phyloP scores from a whole-genome alignment of 1,140 invertebrate species.

The Ostrea denselamellosa region DNA sequence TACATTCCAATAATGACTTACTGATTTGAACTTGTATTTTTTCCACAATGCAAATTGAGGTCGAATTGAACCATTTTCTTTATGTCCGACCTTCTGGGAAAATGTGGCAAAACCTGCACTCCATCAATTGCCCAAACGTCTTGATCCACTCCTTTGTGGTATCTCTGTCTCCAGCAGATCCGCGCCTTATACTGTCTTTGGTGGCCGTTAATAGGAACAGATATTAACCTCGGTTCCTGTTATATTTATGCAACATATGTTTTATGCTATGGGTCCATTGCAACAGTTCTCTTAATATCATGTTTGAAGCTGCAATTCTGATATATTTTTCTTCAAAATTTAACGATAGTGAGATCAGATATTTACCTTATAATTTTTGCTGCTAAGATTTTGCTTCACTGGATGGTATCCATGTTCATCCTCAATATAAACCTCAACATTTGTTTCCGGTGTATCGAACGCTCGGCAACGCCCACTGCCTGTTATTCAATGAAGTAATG shows the following conservation, averaged over 20 bases:
- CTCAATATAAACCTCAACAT: constrained; percentile 73
- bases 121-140: constrained; percentile 77
- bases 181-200: constrained; percentile 61
- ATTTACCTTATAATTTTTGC: constrained; percentile 55
- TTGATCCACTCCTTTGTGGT: constrained; percentile 66
- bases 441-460: constrained; percentile 50
- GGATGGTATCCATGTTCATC: constrained; percentile 69
- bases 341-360: neutral
- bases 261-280: neutral
- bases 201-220: constrained; percentile 54
- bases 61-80: constrained; percentile 73
- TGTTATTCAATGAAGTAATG: constrained; percentile 18
- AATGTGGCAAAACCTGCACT: constrained; percentile 71
- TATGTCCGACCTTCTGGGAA: constrained; percentile 61
- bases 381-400: constrained; percentile 59
- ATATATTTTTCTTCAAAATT: neutral
- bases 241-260: neutral
- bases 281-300: neutral
- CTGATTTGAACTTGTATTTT: constrained; percentile 59
- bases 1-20: constrained; percentile 41
- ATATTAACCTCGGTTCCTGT: constrained; percentile 64
- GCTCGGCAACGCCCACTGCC: constrained; percentile 63
- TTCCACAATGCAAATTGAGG: constrained; percentile 72
- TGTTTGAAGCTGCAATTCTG: neutral
- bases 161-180: constrained; percentile 78